Percentiles rank a stretch among this genome's conserved stretches.
Evolutionary conservation across 2,888 invertebrate genomes (phyloP).

Genomic region (Callyntrura guangdongensis): DNA sequence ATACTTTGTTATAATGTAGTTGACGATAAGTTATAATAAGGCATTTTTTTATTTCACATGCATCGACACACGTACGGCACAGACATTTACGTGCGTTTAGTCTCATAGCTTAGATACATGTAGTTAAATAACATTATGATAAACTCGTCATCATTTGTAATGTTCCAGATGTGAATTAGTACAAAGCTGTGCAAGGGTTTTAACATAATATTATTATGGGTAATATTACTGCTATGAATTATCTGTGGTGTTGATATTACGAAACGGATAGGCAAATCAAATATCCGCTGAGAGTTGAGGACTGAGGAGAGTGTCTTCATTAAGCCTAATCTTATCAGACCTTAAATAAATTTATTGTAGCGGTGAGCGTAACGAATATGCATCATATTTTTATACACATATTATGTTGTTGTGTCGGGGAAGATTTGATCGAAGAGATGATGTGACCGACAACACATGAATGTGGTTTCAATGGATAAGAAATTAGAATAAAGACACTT

Average conservation of each 20-base stretch:
- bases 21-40: background rate
- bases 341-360: slow-evolving; percentile 29
- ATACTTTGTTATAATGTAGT: too few species aligned
- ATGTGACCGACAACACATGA: too few species aligned
- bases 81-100: background rate
- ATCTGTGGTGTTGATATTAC: background rate
- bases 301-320: slow-evolving; percentile 5
- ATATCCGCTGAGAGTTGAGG: slow-evolving; percentile 23
- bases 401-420: background rate
- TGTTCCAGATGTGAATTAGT: slow-evolving; percentile 61
- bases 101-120: slow-evolving; percentile 11
- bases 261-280: slow-evolving; percentile 21
- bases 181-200: slow-evolving; percentile 23
- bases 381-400: too few species aligned
- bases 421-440: background rate
- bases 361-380: background rate
- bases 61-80: slow-evolving; percentile 43
- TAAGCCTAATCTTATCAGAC: slow-evolving; percentile 39
- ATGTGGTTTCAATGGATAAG: too few species aligned
- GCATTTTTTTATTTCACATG: slow-evolving; percentile 7
- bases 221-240: background rate
- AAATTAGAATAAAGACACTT: too few species aligned
- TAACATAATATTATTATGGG: background rate
- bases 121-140: background rate
- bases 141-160: slow-evolving; percentile 10